A percentile compares a stretch with the other conserved stretches of the same genome.
phyloP scores from a whole-genome alignment of 2,113 vertebrate species.

The Hippocampus comes region DNA sequence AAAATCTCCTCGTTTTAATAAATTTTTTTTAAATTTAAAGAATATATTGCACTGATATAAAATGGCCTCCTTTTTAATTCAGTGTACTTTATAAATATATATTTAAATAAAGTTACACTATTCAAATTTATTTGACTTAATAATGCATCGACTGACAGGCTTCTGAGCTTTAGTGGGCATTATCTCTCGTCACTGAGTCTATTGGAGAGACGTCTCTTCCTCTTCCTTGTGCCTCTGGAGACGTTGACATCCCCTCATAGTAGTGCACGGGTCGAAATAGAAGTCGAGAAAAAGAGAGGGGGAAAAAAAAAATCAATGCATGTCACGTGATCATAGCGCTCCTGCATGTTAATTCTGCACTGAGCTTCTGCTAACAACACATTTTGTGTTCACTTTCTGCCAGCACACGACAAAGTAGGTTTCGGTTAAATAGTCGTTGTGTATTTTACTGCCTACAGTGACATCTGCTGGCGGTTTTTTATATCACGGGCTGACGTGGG shows the following conservation, averaged over 20 bases:
- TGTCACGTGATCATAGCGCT: background rate
- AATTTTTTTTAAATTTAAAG: no score
- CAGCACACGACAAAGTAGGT: background rate
- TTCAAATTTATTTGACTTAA: no score
- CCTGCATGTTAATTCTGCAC: background rate
- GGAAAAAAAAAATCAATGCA: background rate
- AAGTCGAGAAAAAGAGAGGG: background rate
- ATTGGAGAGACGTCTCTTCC: no score
- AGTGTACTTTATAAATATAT: no score
- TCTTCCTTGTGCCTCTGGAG: background rate
- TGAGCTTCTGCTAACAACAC: background rate
- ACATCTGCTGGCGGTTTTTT: background rate
- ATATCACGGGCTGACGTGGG: background rate
- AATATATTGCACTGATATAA: no score
- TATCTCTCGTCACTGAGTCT: no score
- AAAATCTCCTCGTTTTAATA: no score
- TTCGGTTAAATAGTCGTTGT: background rate
- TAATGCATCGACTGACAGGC: no score
- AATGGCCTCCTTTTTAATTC: no score
- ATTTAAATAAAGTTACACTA: no score
- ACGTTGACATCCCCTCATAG: background rate
- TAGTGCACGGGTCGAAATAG: background rate
- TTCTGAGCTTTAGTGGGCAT: no score
- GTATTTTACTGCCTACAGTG: background rate
- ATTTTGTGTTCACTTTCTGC: background rate